Conservation (phyloP, 2,888 invertebrate genomes). For the Periphyllus acericola region DNA sequence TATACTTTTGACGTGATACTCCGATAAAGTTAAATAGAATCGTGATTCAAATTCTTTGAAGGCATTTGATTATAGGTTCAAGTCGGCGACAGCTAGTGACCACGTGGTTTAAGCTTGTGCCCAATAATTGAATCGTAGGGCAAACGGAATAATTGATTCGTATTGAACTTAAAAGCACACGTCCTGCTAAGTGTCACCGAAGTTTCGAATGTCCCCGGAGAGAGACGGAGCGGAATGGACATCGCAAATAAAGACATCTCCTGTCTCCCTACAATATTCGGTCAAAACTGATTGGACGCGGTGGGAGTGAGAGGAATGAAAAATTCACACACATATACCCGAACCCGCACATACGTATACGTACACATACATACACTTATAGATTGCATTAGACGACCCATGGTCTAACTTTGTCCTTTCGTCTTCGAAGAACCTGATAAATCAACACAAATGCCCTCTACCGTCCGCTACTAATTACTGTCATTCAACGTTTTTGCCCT, state of each 20-base stretch:
- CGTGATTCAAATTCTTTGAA: not conserved
- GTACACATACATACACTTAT: not conserved
- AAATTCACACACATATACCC: slow-evolving; percentile 36
- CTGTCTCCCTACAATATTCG: not conserved
- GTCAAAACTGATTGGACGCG: slow-evolving; percentile 54
- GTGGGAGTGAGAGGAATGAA: slow-evolving; percentile 50
- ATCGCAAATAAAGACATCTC: slow-evolving; percentile 52
- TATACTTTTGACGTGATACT: not conserved
- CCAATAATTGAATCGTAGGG: slow-evolving; percentile 44
- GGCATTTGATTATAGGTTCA: slow-evolving; percentile 7
- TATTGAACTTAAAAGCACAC: slow-evolving; percentile 53
- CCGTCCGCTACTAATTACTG: slow-evolving; percentile 58
- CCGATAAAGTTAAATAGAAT: not conserved
- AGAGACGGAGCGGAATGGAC: slow-evolving; percentile 31
- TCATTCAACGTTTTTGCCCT: slow-evolving; percentile 61
- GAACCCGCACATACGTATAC: not conserved
- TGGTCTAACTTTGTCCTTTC: slow-evolving; percentile 51
- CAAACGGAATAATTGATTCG: slow-evolving; percentile 61
- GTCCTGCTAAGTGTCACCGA: slow-evolving; percentile 53
- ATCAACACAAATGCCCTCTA: slow-evolving; percentile 55
- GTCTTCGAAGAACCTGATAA: slow-evolving; percentile 58
- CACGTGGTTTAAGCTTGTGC: not conserved
- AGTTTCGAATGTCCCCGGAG: slow-evolving; percentile 55
- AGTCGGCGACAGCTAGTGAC: not conserved
- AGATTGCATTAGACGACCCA: slow-evolving; percentile 60